Conservation (phyloP, 2,797 vertebrate species). For the Crocidura indochinensis region DNA sequence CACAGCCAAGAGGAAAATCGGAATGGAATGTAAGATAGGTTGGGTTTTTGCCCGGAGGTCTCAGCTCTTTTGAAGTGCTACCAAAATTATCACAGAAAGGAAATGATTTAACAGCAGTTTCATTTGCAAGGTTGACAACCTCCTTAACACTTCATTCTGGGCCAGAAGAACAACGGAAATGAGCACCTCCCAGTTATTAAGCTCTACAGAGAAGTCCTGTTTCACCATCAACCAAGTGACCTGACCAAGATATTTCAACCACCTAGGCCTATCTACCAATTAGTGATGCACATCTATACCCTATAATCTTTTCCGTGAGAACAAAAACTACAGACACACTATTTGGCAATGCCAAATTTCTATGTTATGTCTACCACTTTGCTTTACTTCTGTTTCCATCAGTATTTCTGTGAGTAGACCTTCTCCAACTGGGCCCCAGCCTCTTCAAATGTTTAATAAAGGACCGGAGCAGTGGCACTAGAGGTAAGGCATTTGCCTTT, state of each 20-base stretch:
- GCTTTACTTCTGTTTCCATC: background rate
- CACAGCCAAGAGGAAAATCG: background rate
- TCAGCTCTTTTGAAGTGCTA: background rate
- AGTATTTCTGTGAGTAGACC: no score
- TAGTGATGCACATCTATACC: background rate
- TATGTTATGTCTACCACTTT: background rate
- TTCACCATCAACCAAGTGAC: background rate
- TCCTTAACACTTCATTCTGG: background rate
- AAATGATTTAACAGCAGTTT: background rate
- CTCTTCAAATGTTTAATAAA: background rate
- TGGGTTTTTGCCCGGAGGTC: background rate
- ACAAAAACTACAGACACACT: background rate
- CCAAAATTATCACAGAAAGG: background rate
- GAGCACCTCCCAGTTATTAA: background rate
- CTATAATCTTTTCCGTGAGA: background rate
- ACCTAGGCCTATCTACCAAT: background rate
- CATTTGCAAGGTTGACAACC: background rate
- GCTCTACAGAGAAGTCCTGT: background rate
- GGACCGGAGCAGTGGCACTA: background rate
- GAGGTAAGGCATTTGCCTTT: no score
- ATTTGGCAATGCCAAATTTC: background rate
- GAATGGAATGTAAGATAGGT: fast-evolving
- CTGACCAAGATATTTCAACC: background rate
- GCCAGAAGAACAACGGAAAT: background rate
- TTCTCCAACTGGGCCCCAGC: background rate